Conservation (phyloP, 2,797 vertebrate genomes). For the Catharus ustulatus region DNA sequence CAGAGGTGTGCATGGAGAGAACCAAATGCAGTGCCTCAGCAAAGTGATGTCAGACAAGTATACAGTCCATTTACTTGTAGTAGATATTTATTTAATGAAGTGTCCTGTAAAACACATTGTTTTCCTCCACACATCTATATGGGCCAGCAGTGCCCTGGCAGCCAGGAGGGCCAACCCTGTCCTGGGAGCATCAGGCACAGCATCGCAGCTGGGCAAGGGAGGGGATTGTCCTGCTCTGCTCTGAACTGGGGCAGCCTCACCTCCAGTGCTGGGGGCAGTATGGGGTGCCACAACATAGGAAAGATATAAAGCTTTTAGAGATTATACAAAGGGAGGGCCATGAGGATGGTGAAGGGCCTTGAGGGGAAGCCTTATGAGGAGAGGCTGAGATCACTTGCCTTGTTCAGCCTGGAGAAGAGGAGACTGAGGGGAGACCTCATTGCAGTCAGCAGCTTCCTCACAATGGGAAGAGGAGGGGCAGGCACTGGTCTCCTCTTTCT, state of each 20-base stretch:
- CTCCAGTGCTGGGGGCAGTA: fast-evolving
- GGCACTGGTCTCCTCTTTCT: not conserved
- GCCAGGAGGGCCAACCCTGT: fast-evolving
- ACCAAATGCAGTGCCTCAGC: not conserved
- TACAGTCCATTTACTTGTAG: not conserved
- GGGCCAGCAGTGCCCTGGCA: too few relatives aligned
- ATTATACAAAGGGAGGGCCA: too few relatives aligned
- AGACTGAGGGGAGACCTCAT: not conserved
- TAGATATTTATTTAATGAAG: not conserved
- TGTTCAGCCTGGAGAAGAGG: not conserved
- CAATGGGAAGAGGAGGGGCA: not conserved
- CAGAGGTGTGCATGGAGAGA: not conserved
- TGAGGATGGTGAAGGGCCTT: too few relatives aligned
- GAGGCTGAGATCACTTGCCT: not conserved
- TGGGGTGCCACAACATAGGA: fast-evolving
- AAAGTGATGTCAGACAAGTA: not conserved
- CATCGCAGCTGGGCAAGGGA: fast-evolving
- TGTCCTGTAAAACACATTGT: fast-evolving
- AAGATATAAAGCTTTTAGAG: not conserved
- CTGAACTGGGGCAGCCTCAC: fast-evolving
- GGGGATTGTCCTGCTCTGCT: not conserved
- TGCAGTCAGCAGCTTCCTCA: not conserved
- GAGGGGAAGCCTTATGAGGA: not conserved
- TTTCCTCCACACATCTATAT: not conserved
- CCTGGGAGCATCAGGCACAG: not conserved